Evolutionary conservation across 1,140 invertebrate genomes (phyloP), one percentile per base, ranked within the genome.

Genomic region (Aphelenchoides besseyi): DNA sequence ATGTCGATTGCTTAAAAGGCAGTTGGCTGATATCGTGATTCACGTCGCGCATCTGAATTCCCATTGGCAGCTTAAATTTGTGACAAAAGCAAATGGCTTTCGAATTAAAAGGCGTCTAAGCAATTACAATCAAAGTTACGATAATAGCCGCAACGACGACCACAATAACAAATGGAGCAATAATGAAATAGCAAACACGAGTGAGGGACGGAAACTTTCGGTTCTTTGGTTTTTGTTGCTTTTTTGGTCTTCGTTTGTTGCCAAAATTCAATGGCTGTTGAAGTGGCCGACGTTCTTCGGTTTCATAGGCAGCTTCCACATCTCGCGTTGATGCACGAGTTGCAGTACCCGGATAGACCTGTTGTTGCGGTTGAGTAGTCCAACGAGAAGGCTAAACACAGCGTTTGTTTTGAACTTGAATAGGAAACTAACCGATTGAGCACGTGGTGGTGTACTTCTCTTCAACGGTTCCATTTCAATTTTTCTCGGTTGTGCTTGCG

Each of bases 171-270:
- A 66, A 32, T 33, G 63, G 63, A 26, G 63, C 63, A n/a, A 66
- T 37, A 18, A 66, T 29, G 63, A 33, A 66, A 30, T 33, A 66
- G 30, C 63, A 66, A 33, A 28, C 16, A 5, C 16, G 9, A 32
- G 63, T 66, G n/a, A 37, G 36, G 12, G 8, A 66, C 16, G 28
- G 63, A 33, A 33, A 33, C 32, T 59, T 37, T 3, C 63, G 63
- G n/a, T 66, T 66, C 63, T 66, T 66, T 1, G 63, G 63, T 33
- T 66, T 66, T 37, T 12, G 26, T 23, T 59, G 5, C 55, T 59
- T 59, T 29, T 33, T 35, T 23, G 28, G 16, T 37, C 63, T 66
- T 64, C 16, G 36, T 2, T 35, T 66, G 16, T 53, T 28, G 18
- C n/a, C n/a, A 36, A 30, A 61, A 16, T 16, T 30, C 30, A 26